Evolutionary conservation across 2,888 invertebrate genomes (phyloP).

Genomic region (Mythimna lalbum): DNA sequence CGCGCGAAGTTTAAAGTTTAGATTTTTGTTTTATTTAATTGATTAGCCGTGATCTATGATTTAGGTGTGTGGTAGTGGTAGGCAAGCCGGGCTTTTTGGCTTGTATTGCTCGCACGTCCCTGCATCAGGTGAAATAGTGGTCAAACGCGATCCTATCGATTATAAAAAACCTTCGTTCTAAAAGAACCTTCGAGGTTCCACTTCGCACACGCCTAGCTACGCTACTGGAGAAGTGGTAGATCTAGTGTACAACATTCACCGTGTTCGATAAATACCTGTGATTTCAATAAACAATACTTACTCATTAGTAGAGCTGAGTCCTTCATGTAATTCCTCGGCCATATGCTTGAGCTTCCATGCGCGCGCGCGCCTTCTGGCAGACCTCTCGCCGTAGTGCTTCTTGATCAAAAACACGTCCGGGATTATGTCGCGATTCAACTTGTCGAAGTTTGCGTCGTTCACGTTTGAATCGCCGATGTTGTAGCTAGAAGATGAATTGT

Average conservation of each 20-base stretch:
- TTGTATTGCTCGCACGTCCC: too few relatives aligned
- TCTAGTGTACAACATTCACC: background rate
- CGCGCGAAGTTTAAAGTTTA: too few relatives aligned
- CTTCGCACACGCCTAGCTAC: too few relatives aligned
- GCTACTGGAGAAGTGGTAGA: too few relatives aligned
- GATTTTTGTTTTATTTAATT: too few relatives aligned
- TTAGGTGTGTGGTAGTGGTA: too few relatives aligned
- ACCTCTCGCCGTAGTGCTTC: conserved; percentile 95
- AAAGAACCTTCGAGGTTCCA: too few relatives aligned
- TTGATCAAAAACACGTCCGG: conserved; percentile 99
- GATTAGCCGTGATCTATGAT: too few relatives aligned
- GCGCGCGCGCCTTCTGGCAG: conserved; percentile 93
- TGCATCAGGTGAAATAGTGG: too few relatives aligned
- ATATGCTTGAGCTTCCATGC: conserved; percentile 98
- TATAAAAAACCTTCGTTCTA: too few relatives aligned
- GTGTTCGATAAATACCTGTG: background rate
- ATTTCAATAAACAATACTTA: conserved; percentile 70
- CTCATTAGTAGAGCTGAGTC: conserved; percentile 90
- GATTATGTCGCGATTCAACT: conserved; percentile 92
- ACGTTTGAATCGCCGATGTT: conserved; percentile 97
- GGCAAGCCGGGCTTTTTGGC: too few relatives aligned
- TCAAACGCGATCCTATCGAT: too few relatives aligned
- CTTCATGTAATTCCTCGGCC: conserved; percentile 91
- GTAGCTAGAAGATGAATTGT: conserved; percentile 90
- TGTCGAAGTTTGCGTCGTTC: conserved; percentile 97